Conservation (phyloP, 2,797 vertebrate species). For the Danio tinwini region DNA sequence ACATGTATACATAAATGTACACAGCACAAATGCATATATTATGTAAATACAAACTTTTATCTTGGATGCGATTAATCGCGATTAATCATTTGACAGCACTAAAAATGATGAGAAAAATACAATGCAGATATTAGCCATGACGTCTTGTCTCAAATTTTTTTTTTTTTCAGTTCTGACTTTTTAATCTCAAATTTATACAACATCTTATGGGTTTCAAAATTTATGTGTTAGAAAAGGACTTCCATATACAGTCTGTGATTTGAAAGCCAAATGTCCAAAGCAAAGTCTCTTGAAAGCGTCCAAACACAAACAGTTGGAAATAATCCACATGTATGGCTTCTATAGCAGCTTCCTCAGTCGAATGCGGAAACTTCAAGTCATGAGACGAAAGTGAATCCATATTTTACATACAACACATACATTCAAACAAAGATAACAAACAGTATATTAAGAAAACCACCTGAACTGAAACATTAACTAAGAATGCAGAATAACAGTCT, state of each 20-base stretch:
- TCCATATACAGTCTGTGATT: constrained; percentile 36
- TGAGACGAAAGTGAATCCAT: neutral
- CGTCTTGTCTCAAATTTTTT: too few relatives aligned
- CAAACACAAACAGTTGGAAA: constrained; percentile 23
- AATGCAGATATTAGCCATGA: too few relatives aligned
- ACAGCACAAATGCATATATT: too few relatives aligned
- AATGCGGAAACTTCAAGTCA: neutral
- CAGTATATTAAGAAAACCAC: constrained; percentile 21
- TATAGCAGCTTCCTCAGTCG: constrained; percentile 16
- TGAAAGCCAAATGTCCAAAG: constrained; percentile 7
- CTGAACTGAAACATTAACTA: neutral
- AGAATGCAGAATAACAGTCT: neutral
- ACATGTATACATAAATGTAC: too few relatives aligned
- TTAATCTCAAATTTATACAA: neutral
- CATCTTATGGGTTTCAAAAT: neutral
- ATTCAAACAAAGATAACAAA: constrained; percentile 52
- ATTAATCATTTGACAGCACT: too few relatives aligned
- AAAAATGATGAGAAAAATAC: too few relatives aligned
- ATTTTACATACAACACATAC: neutral
- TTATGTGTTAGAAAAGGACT: neutral
- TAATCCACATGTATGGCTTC: constrained; percentile 36
- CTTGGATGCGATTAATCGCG: too few relatives aligned
- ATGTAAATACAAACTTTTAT: too few relatives aligned
- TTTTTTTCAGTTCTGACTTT: neutral
- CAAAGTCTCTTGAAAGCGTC: neutral